Percentiles rank a stretch among this genome's conserved stretches.
Evolutionary conservation across 2,113 vertebrate genomes (phyloP).

Genomic region (Ammospiza nelsoni): DNA sequence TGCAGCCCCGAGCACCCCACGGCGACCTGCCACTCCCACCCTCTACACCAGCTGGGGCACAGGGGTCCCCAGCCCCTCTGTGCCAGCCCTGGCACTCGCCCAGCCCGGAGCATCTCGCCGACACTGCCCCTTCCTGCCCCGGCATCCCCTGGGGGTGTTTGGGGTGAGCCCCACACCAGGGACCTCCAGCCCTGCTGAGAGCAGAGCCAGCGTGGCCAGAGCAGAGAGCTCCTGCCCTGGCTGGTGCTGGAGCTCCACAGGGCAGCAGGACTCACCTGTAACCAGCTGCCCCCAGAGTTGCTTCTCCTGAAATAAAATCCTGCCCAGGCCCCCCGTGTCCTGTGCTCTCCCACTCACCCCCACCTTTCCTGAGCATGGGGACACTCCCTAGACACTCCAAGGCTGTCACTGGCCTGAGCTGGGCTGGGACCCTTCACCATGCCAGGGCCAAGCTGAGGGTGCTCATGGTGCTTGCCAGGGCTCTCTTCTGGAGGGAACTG

Average conservation of each 20-base stretch:
- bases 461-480: not conserved
- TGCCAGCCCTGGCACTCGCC: accelerated
- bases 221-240: accelerated
- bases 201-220: accelerated
- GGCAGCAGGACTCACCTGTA: not conserved
- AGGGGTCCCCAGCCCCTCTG: not conserved
- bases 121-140: accelerated
- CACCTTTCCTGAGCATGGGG: not conserved
- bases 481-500: not conserved
- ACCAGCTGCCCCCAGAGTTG: not conserved
- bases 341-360: accelerated
- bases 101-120: accelerated
- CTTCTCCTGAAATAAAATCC: constrained; percentile 34
- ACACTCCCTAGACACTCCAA: not conserved
- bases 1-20: not conserved
- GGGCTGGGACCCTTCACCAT: accelerated
- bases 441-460: not conserved
- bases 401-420: accelerated
- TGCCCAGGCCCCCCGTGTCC: not conserved
- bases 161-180: not conserved
- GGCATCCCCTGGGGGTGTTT: accelerated
- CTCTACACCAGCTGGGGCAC: not conserved
- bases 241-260: not conserved
- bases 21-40: not conserved
- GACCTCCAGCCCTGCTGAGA: not conserved